Evolutionary conservation across 2,888 invertebrate genomes (phyloP).

Genomic region (Celastrina argiolus): DNA sequence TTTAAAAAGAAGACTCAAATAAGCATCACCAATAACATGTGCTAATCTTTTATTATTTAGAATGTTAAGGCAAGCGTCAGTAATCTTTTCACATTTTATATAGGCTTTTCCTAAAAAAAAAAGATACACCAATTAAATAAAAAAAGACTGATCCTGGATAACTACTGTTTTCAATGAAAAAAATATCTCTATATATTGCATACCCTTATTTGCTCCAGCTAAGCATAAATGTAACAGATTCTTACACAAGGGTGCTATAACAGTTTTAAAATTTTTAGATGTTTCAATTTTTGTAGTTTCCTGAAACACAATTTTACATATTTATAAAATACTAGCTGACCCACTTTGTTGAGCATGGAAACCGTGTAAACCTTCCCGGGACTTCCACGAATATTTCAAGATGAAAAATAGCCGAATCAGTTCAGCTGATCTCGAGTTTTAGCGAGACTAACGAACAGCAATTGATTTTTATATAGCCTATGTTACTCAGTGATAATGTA

Average conservation of each 20-base stretch:
- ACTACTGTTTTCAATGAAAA: too few species aligned
- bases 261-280: slow-evolving; percentile 60
- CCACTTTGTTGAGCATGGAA: too few species aligned
- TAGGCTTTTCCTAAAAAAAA: slow-evolving; percentile 43
- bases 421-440: too few species aligned
- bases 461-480: too few species aligned
- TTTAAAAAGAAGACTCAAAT: slow-evolving; percentile 74
- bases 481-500: too few species aligned
- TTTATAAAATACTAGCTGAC: neutral
- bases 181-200: too few species aligned
- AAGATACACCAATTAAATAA: neutral
- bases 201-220: slow-evolving; percentile 69
- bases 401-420: too few species aligned
- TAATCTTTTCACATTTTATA: slow-evolving; percentile 58
- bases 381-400: too few species aligned
- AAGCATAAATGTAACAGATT: slow-evolving; percentile 60
- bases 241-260: slow-evolving; percentile 51
- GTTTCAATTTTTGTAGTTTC: slow-evolving; percentile 72
- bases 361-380: too few species aligned
- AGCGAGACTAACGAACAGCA: too few species aligned
- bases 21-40: slow-evolving; percentile 68
- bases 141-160: neutral
- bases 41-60: slow-evolving; percentile 53
- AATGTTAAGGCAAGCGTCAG: slow-evolving; percentile 55
- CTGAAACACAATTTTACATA: slow-evolving; percentile 44